Base-by-base conservation (phyloP, 1,140 invertebrate species). In the Drosophila sechellia region DNA sequence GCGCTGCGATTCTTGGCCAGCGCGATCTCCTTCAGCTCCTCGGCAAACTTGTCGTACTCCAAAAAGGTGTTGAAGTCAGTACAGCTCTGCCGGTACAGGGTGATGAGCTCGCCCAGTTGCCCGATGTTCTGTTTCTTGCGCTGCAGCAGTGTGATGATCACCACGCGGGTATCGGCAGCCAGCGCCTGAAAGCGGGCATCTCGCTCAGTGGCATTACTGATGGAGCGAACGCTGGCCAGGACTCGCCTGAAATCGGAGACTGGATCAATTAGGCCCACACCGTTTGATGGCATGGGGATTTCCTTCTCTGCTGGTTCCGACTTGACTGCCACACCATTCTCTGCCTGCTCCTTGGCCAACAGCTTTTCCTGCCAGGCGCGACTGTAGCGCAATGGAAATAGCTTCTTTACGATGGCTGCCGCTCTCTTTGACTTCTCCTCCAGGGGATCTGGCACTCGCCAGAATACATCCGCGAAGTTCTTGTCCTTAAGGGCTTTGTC, bases 11-110 rank as follows among this genome's bases (percentile, higher is more conserved):
- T 63, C 5, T 52, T 73, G 8, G 64, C 55, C 1, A 53, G 5
- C 1, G 77, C 45, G 15, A 71, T 70, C 0, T 25, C 27, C 20
- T 81, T 92, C 1, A 92, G 20, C 25, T 80, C 72, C 0, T 42
- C 39, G 0, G 89, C 68, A 60, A 92, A 92, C 17, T 80, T 66
- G 42, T 92, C 86, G 54, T 86, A 92, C 8, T 90, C 91, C 20
- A 54, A 45, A 27, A 85, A 86, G 8, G 73, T 61, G 53, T 79
- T 80, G 22, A 89, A 92, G 2, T 87, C 79, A 1, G 80, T 20
- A 34, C 77, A 75, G 35, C 73, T 71, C 11, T 74, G 71, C 3
- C 90, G 77, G 60, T 87, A 90, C 1, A 81, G n/a, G 5, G 31
- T 6, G 1, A 92, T 64, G 8, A 91, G 48, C 22, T 83, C 75